These are phyloP conservation scores for Pterobdella sp. DNA, from an alignment of 2,888 invertebrate species.

Conservation along the genomic window DNA sequence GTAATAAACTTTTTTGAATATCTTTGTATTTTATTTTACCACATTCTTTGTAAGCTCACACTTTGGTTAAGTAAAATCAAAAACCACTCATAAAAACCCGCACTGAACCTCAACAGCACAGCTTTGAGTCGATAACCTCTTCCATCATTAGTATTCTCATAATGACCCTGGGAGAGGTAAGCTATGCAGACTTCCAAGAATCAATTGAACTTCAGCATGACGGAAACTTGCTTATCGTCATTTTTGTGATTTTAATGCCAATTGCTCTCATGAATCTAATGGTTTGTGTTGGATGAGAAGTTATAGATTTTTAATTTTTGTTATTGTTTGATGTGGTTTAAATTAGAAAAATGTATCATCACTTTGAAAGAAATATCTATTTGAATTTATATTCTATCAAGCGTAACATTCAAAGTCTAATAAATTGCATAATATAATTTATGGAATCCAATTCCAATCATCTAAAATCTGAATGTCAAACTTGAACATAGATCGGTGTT, in stretches of 20 bases:
- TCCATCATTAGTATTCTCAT: constrained; percentile 41
- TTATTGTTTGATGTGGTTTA: too few species aligned
- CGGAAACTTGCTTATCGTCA: constrained; percentile 40
- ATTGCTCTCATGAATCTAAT: constrained; percentile 45
- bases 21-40: too few species aligned
- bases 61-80: background rate
- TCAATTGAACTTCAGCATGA: constrained; percentile 40
- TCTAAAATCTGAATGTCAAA: background rate
- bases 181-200: constrained; percentile 39
- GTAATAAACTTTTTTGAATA: too few species aligned
- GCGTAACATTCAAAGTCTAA: too few species aligned
- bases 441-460: too few species aligned
- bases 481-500: constrained; percentile 43
- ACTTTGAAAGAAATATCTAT: too few species aligned
- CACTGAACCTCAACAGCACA: background rate
- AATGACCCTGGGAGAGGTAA: constrained; percentile 46
- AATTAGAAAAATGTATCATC: too few species aligned
- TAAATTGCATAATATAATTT: too few species aligned
- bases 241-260: constrained; percentile 45
- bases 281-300: constrained; percentile 37
- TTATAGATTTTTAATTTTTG: background rate
- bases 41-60: too few species aligned
- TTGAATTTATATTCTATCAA: too few species aligned
- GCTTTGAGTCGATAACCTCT: constrained; percentile 29
- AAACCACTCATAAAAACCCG: too few species aligned